Base-by-base conservation (phyloP, 1,140 invertebrate genomes). In the Aethina tumida region DNA sequence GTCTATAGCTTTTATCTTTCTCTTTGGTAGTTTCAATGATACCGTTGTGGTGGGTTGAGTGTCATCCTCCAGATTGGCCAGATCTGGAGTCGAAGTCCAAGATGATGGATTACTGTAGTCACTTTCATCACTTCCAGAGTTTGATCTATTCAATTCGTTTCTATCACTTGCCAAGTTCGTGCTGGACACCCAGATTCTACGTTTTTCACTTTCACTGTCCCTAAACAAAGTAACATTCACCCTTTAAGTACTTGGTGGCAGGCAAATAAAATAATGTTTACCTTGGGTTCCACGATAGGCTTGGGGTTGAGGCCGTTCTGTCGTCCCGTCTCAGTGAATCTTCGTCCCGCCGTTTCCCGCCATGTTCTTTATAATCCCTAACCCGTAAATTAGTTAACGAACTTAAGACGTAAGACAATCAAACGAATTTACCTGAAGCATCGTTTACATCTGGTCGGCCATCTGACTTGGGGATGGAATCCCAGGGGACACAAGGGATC, bases 391-490 rank as follows among this genome's bases (percentile, higher is more conserved):
- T 2, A 17, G 7, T 29, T 22, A 25, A 31, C 18, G 32, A 9
- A 30, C 8, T 18, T 14, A 19, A 5, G 19, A 27, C 9, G 21
- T 28, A 40, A 20, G 21, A 32, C 22, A 25, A 28, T 40, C 24
- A 29, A 40, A 25, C 19, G 37, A 12, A 41, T 41, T 37, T 66
- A 80, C 71, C 88, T 81, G 69, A 92, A 93, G 63, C 89, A 94
- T 47, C 88, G 68, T 67, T 92, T 92, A 67, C 89, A 93, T 46
- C 87, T 71, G 24, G 87, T 93, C 9, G 89, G 89, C 84, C 88
- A 91, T 47, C 88, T 74, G 42, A 89, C 84, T 68, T 93, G 89
- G 13, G 89, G 88, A 67, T 91, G 85, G 59, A 94, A 94, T n/a
- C 90, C 89, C 55, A 92, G 67, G 15, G 87, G 87, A 60, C 88